Base-by-base conservation (phyloP, 2,113 vertebrate species). In the Sciurus niger region DNA sequence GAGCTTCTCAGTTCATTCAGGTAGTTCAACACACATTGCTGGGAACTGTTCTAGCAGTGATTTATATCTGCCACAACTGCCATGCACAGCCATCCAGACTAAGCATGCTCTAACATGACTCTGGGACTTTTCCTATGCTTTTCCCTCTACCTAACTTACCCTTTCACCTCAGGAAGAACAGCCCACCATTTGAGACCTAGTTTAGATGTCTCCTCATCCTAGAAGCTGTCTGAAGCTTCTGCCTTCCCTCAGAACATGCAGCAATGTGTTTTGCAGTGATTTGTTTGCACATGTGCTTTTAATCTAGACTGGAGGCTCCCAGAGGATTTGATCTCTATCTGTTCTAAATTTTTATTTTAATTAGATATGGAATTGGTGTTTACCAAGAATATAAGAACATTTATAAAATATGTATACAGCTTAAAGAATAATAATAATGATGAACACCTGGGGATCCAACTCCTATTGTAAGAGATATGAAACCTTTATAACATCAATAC, bases 261-360 rank as follows among this genome's bases (percentile, higher is more conserved):
- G 78, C 60, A 37, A 12, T 43, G 3, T 55, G 30, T 63, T 84
- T 58, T 32, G 13, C n/a, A 51, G 40, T 4, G 46, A 92, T 95
- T 94, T 85, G 67, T 86, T 93, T 94, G 74, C 37, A 93, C 48
- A 60, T 93, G 92, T 93, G 90, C 89, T 88, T 93, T n/a, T 37
- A 11, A 7, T 95, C 55, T 60, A 77, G 93, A 74, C 84, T n/a
- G 14, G 55, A 92, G 82, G 79, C 37, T 92, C 51, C 55, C 74
- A 78, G 86, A 53, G 53, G 88, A 90, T 74, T 60, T 30, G 79
- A 73, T 93, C 65, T 95, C 51, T 92, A 82, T 70, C 84, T 76
- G 60, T 93, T 91, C 78, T 0, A 82, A 65, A 90, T 65, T 37
- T 51, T 16, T 67, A 92, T 87, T 92, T 87, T 84, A 92, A 77